phyloP scores from a whole-genome alignment of 2,888 invertebrate genomes.

The Mimumesa dahlbomi region DNA sequence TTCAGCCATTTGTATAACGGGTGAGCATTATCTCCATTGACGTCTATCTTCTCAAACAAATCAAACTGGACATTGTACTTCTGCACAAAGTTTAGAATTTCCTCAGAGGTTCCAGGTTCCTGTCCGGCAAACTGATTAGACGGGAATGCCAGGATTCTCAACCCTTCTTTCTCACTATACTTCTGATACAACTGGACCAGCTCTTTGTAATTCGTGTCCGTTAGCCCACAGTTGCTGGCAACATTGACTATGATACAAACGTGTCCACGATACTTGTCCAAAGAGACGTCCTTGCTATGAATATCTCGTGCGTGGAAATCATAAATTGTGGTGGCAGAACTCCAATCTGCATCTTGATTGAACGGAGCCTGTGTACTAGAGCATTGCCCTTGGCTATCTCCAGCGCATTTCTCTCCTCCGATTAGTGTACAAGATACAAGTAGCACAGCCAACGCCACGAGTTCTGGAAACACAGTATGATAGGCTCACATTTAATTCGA shows the following conservation, averaged over 20 bases:
- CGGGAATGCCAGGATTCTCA: constrained; percentile 86
- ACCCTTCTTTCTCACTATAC: constrained; percentile 85
- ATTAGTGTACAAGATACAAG: neutral
- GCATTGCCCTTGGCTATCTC: no score
- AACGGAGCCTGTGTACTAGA: constrained; percentile 44
- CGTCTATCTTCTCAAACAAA: constrained; percentile 77
- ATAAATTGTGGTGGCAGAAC: constrained; percentile 87
- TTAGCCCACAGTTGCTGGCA: constrained; percentile 92
- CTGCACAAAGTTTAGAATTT: constrained; percentile 74
- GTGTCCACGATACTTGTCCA: constrained; percentile 90
- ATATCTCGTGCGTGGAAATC: constrained; percentile 92
- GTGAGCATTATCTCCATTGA: constrained; percentile 79
- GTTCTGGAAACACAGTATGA: constrained; percentile 8
- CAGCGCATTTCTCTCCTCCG: constrained; percentile 27
- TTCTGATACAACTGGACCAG: constrained; percentile 88
- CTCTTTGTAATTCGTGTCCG: constrained; percentile 90
- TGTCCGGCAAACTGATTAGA: constrained; percentile 85
- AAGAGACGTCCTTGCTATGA: constrained; percentile 88
- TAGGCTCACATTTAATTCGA: neutral
- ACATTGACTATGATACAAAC: constrained; percentile 93
- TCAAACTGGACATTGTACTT: constrained; percentile 77
- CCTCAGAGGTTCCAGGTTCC: constrained; percentile 77
- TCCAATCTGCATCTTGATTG: constrained; percentile 81
- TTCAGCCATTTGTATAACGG: constrained; percentile 80
- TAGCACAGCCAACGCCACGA: constrained; percentile 7